Base-by-base conservation (phyloP, 2,113 vertebrate genomes). In the Poecilia latipinna region DNA sequence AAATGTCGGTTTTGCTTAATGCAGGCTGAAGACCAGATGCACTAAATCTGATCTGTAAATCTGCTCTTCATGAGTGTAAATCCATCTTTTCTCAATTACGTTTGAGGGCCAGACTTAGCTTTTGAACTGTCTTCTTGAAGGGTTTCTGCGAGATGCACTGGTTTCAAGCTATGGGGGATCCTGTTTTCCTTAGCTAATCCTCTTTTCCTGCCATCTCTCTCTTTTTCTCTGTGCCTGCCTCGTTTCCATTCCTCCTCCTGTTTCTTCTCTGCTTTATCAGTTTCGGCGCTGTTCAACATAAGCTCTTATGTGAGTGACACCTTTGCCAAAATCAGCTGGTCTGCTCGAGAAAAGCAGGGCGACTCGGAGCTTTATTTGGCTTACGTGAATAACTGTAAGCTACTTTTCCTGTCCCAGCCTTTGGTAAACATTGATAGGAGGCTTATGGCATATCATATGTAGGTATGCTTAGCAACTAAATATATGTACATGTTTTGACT, bases 311-410 rank as follows among this genome's bases (percentile, higher is more conserved):
- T 93, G 88, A 94, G 89, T 90, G 92, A 94, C 90, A 95, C 93
- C 85, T 93, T 89, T 93, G 94, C 92, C 83, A 94, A 92, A 92
- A 94, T 95, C 93, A 94, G 91, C 93, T 95, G 94, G 94, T 93
- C 91, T 90, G 84, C 92, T 78, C 87, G 66, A 82, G 91, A 88
- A 31, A 89, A 92, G 82, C 91, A 86, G 66, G 84, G 82, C 82
- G 84, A 91, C 84, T 91, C 84, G 29, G 88, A 94, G 88, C 90
- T 95, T 89, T 94, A 93, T 90, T 90, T 95, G 88, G 92, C 93
- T 87, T 92, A 94, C 90, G 93, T 90, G 92, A 94, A 94, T 88
- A 94, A 94, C 90, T 83, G 94, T 95, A 95, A 95, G 94, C 88
- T 89, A 77, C 82, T 85, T 80, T 82, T 73, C 79, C 87, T 82